A percentile compares a stretch with the other conserved stretches of the same genome.
These are phyloP conservation scores for Heliocidaris erythrogramma DNA, from an alignment of 35 echinoderm and acorn worm genomes.

Conservation along the genomic window DNA sequence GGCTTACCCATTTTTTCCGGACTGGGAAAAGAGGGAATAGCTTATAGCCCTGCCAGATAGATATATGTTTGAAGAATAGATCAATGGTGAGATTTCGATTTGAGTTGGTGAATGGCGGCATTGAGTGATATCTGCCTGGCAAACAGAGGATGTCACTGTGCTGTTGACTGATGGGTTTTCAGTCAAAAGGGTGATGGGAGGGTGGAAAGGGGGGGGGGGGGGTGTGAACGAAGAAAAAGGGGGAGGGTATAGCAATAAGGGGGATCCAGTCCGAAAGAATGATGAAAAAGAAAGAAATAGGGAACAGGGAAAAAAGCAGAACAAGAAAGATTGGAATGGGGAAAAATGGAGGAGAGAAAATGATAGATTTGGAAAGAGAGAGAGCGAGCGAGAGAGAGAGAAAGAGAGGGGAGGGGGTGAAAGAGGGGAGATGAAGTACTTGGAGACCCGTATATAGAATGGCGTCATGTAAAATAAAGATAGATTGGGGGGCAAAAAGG, in stretches of 20 bases:
- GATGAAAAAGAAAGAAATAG: neutral
- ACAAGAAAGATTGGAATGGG: no score
- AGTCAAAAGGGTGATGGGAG: neutral
- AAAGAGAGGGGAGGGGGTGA: neutral
- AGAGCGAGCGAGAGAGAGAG: neutral
- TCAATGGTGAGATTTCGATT: neutral
- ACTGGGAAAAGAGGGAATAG: neutral
- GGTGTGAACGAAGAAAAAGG: neutral
- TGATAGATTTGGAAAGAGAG: neutral
- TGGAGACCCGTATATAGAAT: no score
- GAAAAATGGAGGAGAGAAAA: neutral
- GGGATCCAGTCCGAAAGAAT: neutral
- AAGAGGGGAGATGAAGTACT: no score
- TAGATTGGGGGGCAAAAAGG: no score
- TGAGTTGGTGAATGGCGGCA: neutral
- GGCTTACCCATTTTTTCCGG: neutral
- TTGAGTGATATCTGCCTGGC: neutral
- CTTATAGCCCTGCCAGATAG: neutral
- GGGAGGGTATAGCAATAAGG: neutral
- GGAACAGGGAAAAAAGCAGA: no score
- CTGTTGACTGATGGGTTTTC: neutral
- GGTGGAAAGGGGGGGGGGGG: neutral
- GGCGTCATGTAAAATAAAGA: no score
- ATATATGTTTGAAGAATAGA: neutral
- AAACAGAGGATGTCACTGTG: neutral